Evolutionary conservation across 2,797 vertebrate species (phyloP).

Genomic region (Microtus californicus): DNA sequence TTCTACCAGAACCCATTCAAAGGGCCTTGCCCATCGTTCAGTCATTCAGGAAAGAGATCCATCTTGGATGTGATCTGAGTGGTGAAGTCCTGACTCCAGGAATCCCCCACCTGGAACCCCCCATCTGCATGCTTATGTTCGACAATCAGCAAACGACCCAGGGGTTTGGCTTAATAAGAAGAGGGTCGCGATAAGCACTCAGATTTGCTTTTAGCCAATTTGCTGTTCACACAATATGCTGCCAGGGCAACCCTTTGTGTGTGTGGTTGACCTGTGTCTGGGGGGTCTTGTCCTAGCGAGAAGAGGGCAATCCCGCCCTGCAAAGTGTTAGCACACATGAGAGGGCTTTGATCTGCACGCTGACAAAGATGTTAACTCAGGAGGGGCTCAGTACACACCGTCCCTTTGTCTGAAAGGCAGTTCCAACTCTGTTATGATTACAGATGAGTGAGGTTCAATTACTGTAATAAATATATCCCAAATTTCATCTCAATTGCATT

Average conservation of each 20-base stretch:
- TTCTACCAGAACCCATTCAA: neutral
- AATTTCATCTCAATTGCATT: slow-evolving; percentile 89
- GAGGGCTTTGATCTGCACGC: slow-evolving; percentile 81
- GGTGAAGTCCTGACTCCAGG: slow-evolving; percentile 60
- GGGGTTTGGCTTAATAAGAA: slow-evolving; percentile 76
- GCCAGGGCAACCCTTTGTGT: slow-evolving; percentile 75
- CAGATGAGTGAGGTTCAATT: slow-evolving; percentile 90
- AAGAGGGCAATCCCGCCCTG: slow-evolving; percentile 74
- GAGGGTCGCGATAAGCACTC: slow-evolving; percentile 42
- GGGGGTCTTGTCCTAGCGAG: slow-evolving; percentile 81
- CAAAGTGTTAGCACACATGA: slow-evolving; percentile 79
- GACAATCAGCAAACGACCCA: slow-evolving; percentile 78
- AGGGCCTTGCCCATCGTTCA: neutral
- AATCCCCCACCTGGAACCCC: neutral
- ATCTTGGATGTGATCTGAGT: slow-evolving; percentile 23
- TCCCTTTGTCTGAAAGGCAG: slow-evolving; percentile 85
- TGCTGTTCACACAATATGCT: slow-evolving; percentile 66
- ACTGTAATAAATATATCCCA: slow-evolving; percentile 90
- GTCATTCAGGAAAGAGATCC: slow-evolving; percentile 18
- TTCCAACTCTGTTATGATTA: slow-evolving; percentile 88
- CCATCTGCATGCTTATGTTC: neutral
- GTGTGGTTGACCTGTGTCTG: slow-evolving; percentile 80
- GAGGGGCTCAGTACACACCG: slow-evolving; percentile 64
- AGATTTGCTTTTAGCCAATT: slow-evolving; percentile 75
- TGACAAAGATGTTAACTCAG: slow-evolving; percentile 85